These are phyloP conservation scores for Catamblyrhynchus diadema DNA, from an alignment of 2,797 vertebrate genomes.

Conservation along the genomic window DNA sequence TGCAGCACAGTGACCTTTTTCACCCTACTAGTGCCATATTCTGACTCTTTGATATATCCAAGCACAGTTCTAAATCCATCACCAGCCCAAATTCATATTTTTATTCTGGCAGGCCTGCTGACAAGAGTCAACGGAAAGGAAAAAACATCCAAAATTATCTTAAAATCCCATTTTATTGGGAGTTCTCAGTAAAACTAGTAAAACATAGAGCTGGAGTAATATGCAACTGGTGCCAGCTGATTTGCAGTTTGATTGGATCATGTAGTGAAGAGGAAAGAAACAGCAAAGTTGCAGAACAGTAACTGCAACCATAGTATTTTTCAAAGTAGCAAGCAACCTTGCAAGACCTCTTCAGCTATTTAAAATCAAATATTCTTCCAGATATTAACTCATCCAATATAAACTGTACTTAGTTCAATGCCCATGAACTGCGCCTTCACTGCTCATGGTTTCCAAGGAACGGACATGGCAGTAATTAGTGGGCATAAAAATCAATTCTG, in stretches of 20 bases:
- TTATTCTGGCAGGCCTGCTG: neutral
- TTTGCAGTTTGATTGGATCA: neutral
- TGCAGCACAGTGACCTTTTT: neutral
- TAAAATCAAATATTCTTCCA: neutral
- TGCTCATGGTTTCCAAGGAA: neutral
- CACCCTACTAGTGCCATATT: neutral
- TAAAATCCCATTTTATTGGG: neutral
- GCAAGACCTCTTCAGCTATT: neutral
- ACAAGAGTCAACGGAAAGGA: neutral
- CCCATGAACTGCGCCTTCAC: neutral
- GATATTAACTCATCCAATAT: neutral
- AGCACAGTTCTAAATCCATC: neutral
- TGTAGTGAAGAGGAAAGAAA: neutral
- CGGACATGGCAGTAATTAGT: neutral
- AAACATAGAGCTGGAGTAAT: neutral
- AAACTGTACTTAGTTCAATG: neutral
- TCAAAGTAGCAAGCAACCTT: neutral
- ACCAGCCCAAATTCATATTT: neutral
- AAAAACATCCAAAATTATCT: neutral
- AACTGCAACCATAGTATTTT: neutral
- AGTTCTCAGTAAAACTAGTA: neutral
- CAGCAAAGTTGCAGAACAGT: neutral
- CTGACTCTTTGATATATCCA: neutral
- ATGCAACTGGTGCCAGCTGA: neutral
- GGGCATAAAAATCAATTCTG: slow-evolving; percentile 10